Percentiles rank a stretch among this genome's conserved stretches.
These are phyloP conservation scores for Hydrotaea cyrtoneurina DNA, from an alignment of 2,888 invertebrate species.

Conservation along the genomic window DNA sequence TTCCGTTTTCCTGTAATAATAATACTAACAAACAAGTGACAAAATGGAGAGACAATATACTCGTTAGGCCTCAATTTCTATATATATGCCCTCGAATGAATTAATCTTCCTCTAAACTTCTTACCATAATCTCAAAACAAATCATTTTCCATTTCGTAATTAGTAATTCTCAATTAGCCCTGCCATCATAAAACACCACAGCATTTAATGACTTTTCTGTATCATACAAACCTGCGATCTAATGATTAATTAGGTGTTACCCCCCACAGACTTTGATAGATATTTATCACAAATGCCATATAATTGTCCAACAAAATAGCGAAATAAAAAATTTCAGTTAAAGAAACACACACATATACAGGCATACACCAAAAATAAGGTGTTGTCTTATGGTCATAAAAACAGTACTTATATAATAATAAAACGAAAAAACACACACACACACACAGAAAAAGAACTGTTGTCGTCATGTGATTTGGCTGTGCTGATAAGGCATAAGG, in stretches of 20 bases:
- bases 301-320: conserved; percentile 52
- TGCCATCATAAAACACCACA: not conserved
- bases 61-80: too few relatives aligned
- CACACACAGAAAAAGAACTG: not conserved
- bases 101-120: too few relatives aligned
- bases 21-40: too few relatives aligned
- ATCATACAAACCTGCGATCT: not conserved
- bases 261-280: not conserved
- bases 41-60: too few relatives aligned
- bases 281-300: conserved; percentile 55
- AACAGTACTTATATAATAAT: conserved; percentile 66
- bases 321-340: not conserved
- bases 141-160: not conserved
- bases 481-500: not conserved
- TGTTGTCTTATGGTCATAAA: conserved; percentile 61
- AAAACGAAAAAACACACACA: conserved; percentile 35
- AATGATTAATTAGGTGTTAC: conserved; percentile 62
- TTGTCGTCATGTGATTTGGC: conserved; percentile 40
- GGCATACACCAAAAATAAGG: conserved; percentile 39
- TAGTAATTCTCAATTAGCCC: conserved; percentile 14
- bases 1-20: too few relatives aligned
- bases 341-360: conserved; percentile 15
- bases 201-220: conserved; percentile 18
- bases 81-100: too few relatives aligned
- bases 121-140: too few relatives aligned